Conservation (phyloP, 2,888 invertebrate species). For the Netelia melanura region DNA sequence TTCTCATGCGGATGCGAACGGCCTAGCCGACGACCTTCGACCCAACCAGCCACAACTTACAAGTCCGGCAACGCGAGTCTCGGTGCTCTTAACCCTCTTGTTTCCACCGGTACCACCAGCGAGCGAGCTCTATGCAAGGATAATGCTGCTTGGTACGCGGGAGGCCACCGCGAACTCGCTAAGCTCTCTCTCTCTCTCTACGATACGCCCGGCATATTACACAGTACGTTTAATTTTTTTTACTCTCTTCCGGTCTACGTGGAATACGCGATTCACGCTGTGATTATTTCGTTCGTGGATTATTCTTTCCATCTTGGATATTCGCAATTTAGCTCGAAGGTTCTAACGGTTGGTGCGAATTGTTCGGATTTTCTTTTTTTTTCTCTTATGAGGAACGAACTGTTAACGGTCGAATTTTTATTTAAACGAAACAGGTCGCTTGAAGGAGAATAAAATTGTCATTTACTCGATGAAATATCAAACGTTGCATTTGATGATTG, state of each 20-base stretch:
- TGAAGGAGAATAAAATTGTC: not conserved
- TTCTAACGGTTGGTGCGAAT: not conserved
- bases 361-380: not conserved
- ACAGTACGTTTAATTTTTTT: not conserved
- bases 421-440: not conserved
- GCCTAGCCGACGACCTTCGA: conserved; percentile 82
- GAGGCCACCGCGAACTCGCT: conserved; percentile 44
- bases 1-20: conserved; percentile 81
- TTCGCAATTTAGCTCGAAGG: not conserved
- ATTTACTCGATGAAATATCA: not conserved
- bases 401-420: not conserved
- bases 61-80: conserved; percentile 62
- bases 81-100: conserved; percentile 16
- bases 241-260: not conserved
- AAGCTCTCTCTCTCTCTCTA: not conserved
- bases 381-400: not conserved
- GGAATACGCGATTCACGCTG: not conserved
- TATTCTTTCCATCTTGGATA: not conserved
- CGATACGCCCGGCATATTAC: conserved; percentile 4
- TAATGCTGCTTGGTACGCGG: conserved; percentile 77
- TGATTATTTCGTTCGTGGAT: not conserved
- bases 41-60: conserved; percentile 82
- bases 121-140: conserved; percentile 54
- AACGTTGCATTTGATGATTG: conserved; percentile 1
- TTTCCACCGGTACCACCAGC: not conserved